A percentile compares a stretch with the other conserved stretches of the same genome.
Conservation (phyloP, 2,113 vertebrate genomes). For the Ahaetulla prasina region DNA sequence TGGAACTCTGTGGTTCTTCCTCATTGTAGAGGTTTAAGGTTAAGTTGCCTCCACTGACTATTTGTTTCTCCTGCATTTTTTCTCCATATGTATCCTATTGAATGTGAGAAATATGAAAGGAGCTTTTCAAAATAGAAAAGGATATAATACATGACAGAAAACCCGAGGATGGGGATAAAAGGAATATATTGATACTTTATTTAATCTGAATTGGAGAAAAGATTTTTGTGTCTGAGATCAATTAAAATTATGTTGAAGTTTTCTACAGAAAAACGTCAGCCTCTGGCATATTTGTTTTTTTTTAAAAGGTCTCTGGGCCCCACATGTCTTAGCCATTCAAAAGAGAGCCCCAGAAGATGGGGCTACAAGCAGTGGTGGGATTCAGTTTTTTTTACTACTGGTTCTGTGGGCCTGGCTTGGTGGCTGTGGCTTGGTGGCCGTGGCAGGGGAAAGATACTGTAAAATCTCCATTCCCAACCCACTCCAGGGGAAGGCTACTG, state of each 20-base stretch:
- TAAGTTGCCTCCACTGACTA: not conserved
- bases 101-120: not conserved
- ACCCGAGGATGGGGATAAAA: not conserved
- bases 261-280: not conserved
- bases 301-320: not conserved
- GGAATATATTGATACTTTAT: not conserved
- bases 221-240: not conserved
- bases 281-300: not conserved
- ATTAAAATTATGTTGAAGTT: not conserved
- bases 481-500: no score
- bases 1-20: not conserved
- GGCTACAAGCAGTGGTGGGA: no score
- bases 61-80: not conserved
- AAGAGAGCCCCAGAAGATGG: not conserved
- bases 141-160: not conserved
- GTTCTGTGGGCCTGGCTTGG: no score
- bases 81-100: not conserved
- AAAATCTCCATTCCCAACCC: no score
- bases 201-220: not conserved
- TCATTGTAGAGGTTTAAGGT: not conserved
- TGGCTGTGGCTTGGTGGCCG: no score
- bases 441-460: no score
- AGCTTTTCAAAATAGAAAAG: not conserved
- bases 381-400: no score
- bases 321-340: not conserved